These are phyloP conservation scores for Neodon shergylaensis DNA, from an alignment of 2,113 vertebrate genomes.

Conservation along the genomic window DNA sequence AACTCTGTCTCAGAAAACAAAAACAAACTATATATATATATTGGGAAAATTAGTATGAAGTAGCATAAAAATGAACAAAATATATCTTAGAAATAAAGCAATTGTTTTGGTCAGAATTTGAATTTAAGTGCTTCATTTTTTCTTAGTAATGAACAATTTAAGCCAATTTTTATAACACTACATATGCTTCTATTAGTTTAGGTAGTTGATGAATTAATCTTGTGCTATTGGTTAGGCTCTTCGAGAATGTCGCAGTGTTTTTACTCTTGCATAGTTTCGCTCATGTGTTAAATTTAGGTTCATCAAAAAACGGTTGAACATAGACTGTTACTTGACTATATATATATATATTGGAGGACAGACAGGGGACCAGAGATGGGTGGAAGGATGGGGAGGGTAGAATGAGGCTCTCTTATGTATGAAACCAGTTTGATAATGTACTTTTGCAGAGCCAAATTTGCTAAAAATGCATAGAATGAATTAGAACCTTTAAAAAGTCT, in stretches of 20 bases:
- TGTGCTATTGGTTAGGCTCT: background rate
- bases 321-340: background rate
- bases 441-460: background rate
- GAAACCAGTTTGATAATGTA: background rate
- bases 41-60: slow-evolving; percentile 14
- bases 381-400: background rate
- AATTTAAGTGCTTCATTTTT: slow-evolving; percentile 9
- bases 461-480: background rate
- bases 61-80: background rate
- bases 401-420: background rate
- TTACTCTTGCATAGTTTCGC: background rate
- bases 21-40: too few species aligned
- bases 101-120: background rate
- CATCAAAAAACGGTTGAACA: background rate
- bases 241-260: background rate
- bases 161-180: slow-evolving; percentile 18
- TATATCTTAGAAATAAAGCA: slow-evolving; percentile 37
- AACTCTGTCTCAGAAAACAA: too few species aligned
- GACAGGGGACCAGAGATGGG: background rate
- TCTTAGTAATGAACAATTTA: slow-evolving; percentile 5
- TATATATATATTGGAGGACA: background rate
- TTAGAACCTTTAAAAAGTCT: background rate
- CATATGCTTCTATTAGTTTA: background rate
- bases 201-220: background rate
- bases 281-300: background rate